Evolutionary conservation across 2,797 vertebrate genomes (phyloP).

Genomic region (Notoglanidium macrostoma): DNA sequence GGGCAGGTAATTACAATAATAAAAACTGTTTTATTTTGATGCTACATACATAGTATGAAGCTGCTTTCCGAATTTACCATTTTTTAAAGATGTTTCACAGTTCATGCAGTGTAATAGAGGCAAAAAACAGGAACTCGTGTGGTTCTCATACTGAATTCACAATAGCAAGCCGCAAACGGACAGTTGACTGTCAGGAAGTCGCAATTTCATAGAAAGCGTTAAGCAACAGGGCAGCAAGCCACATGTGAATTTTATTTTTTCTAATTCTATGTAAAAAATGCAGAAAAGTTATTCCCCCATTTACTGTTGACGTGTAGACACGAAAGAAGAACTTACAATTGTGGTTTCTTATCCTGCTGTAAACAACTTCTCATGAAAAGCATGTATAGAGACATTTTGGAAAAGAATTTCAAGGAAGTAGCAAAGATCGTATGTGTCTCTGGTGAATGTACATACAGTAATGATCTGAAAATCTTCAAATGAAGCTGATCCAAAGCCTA

Average conservation of each 20-base stretch:
- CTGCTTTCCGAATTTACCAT: background rate
- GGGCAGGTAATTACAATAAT: too few species aligned
- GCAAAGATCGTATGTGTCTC: background rate
- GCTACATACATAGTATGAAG: background rate
- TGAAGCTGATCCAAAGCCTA: background rate
- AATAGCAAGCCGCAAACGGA: background rate
- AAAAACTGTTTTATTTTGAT: background rate
- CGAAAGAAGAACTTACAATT: background rate
- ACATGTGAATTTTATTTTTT: background rate
- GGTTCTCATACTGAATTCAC: background rate
- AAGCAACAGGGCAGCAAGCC: background rate
- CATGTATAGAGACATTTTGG: background rate
- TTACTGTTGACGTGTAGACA: background rate
- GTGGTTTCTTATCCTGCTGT: background rate
- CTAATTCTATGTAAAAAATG: background rate
- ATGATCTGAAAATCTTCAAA: background rate
- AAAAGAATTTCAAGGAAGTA: background rate
- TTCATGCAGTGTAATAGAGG: background rate
- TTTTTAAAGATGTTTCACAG: background rate
- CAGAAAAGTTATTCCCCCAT: background rate
- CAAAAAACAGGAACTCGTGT: background rate
- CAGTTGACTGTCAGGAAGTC: background rate
- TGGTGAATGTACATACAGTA: background rate
- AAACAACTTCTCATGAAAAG: background rate
- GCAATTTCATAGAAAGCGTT: background rate